Conservation (phyloP, 1,140 invertebrate genomes). For the Drosophila bocqueti region DNA sequence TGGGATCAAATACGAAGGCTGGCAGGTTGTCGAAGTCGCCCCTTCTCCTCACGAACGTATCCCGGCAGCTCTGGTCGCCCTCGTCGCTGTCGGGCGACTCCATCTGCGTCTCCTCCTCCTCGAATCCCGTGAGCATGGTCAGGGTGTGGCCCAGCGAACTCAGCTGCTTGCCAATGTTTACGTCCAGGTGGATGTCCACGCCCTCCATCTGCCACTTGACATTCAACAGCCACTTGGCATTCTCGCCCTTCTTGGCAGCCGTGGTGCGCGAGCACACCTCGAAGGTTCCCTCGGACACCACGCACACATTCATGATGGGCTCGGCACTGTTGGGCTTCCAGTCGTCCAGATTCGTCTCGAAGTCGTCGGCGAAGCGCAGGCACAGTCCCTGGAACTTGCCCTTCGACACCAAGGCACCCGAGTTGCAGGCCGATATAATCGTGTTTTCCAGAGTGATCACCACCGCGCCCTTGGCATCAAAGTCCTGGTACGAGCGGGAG, state of each 20-base stretch:
- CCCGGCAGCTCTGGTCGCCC: constrained; percentile 87
- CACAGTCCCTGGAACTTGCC: constrained; percentile 94
- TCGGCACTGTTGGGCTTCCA: constrained; percentile 97
- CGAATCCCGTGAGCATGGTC: constrained; percentile 95
- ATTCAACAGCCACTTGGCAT: constrained; percentile 99
- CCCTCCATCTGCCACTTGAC: constrained; percentile 99
- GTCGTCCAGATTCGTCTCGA: constrained; percentile 97
- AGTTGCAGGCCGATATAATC: constrained; percentile 95
- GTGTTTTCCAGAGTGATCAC: constrained; percentile 98
- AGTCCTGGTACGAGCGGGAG: constrained; percentile 89
- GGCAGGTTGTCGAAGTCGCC: constrained; percentile 90
- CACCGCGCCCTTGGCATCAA: constrained; percentile 94
- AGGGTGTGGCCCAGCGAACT: constrained; percentile 97
- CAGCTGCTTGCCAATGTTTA: constrained; percentile 97
- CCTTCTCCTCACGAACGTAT: constrained; percentile 79
- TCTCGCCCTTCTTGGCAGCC: constrained; percentile 92
- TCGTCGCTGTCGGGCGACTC: constrained; percentile 92
- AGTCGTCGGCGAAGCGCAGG: constrained; percentile 97
- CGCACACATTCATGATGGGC: constrained; percentile 96
- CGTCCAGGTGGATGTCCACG: constrained; percentile 98
- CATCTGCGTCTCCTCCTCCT: constrained; percentile 91
- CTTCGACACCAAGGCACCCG: constrained; percentile 92
- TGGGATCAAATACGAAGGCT: constrained; percentile 94
- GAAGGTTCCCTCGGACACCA: constrained; percentile 98
- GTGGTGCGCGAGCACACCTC: constrained; percentile 97